phyloP scores from a whole-genome alignment of 2,113 vertebrate genomes.

The Brachypteracias leptosomus region DNA sequence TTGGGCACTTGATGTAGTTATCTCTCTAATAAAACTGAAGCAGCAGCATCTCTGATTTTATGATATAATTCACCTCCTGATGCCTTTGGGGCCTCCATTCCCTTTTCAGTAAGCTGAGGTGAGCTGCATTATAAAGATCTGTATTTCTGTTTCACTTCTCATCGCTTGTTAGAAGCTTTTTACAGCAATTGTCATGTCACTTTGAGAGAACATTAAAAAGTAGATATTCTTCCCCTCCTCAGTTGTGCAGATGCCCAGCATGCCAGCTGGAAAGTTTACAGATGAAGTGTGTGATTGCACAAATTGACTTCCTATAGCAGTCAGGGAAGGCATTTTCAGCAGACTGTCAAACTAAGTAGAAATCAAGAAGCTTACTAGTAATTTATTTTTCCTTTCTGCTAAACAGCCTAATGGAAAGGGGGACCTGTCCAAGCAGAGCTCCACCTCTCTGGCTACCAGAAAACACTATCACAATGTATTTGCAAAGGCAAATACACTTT shows the following conservation, averaged over 20 bases:
- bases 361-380: not conserved
- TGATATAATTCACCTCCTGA: no score
- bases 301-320: not conserved
- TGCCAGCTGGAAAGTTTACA: not conserved
- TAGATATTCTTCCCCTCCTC: not conserved
- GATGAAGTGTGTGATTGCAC: not conserved
- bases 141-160: not conserved
- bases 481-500: not conserved
- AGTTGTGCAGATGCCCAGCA: not conserved
- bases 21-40: not conserved
- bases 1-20: not conserved
- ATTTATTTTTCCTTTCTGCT: conserved; percentile 6
- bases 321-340: not conserved
- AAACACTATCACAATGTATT: not conserved
- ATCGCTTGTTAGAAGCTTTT: not conserved
- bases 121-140: not conserved
- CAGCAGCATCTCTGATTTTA: no score
- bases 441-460: not conserved
- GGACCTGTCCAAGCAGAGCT: not conserved
- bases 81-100: not conserved
- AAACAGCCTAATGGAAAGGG: not conserved
- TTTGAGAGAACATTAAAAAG: not conserved
- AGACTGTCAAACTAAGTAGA: not conserved
- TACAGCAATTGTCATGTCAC: not conserved
- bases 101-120: not conserved